A percentile compares a stretch with the other conserved stretches of the same genome.
phyloP scores from a whole-genome alignment of 2,888 invertebrate genomes.

The Drosophila formosana region DNA sequence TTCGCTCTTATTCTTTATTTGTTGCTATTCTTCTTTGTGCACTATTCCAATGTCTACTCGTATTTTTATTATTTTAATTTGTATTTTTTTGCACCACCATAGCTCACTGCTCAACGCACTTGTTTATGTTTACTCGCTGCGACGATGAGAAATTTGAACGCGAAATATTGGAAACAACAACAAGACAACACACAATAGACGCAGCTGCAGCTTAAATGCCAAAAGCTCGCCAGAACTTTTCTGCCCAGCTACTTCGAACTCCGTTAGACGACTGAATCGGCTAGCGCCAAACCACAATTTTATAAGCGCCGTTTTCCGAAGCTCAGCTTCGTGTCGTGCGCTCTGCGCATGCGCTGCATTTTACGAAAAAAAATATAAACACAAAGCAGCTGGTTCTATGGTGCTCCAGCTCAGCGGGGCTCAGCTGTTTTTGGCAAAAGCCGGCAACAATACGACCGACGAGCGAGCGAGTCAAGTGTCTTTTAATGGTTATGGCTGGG shows the following conservation, averaged over 20 bases:
- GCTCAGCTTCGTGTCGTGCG: constrained; percentile 57
- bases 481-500: constrained; percentile 20
- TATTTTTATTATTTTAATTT: not conserved
- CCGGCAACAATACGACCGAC: constrained; percentile 70
- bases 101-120: constrained; percentile 35
- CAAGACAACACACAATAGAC: constrained; percentile 26
- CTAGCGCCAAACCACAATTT: constrained; percentile 61
- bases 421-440: constrained; percentile 72
- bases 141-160: constrained; percentile 24
- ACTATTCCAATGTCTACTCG: not conserved
- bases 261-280: constrained; percentile 75
- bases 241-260: constrained; percentile 69
- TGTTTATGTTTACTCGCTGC: constrained; percentile 30
- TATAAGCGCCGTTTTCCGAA: constrained; percentile 64
- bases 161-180: constrained; percentile 27
- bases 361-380: constrained; percentile 67
- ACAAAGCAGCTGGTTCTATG: constrained; percentile 68
- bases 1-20: constrained; percentile 13
- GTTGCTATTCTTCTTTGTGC: constrained; percentile 22
- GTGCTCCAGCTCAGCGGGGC: constrained; percentile 24
- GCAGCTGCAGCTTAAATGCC: constrained; percentile 44
- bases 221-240: constrained; percentile 64
- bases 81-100: not conserved
- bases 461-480: constrained; percentile 37
- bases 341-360: constrained; percentile 56